Percentiles rank a stretch among this genome's conserved stretches.
These are phyloP conservation scores for Drosophila anomalata DNA, from an alignment of 2,888 invertebrate genomes.

Conservation along the genomic window DNA sequence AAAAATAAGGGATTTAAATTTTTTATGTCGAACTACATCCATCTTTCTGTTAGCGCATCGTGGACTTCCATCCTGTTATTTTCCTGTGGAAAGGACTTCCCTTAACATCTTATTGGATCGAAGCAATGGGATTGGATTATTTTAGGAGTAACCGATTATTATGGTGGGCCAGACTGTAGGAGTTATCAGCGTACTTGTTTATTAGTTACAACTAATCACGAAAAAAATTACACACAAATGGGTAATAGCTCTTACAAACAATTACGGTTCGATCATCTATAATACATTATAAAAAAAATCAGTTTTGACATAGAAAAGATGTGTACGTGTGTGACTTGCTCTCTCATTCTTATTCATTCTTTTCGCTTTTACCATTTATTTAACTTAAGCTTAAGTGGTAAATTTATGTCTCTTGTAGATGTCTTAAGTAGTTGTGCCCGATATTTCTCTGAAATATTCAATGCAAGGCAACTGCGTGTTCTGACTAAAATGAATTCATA, in stretches of 20 bases:
- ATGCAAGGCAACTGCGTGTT: conserved; percentile 71
- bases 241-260: neutral
- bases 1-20: no score
- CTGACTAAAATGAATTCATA: conserved; percentile 56
- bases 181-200: neutral
- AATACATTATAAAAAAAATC: neutral
- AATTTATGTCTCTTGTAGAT: conserved; percentile 33
- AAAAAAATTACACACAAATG: neutral
- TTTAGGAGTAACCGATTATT: no score
- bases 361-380: conserved; percentile 1
- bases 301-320: neutral
- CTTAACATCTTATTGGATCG: no score
- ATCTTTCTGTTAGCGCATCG: no score
- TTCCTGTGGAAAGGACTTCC: no score
- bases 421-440: conserved; percentile 42
- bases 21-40: no score
- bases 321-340: conserved; percentile 1
- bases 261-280: neutral
- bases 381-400: conserved; percentile 24
- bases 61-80: no score
- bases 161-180: neutral
- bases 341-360: neutral
- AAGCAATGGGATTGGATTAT: no score
- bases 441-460: conserved; percentile 58
- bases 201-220: neutral